phyloP scores from a whole-genome alignment of 2,797 vertebrate genomes.

The Clarias laeviceps region DNA sequence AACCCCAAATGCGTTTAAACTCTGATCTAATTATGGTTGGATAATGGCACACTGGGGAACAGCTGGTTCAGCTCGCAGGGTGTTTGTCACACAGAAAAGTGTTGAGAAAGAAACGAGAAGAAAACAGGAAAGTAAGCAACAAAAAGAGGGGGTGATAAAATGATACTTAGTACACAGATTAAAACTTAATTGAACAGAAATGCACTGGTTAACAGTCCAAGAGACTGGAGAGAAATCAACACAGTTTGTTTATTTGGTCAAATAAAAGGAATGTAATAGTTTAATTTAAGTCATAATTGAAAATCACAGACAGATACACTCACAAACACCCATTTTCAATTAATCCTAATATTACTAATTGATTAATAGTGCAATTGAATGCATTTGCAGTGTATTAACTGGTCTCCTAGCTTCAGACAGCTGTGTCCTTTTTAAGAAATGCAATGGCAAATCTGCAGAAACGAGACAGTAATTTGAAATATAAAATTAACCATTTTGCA shows the following conservation, averaged over 20 bases:
- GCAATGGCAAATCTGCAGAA: not conserved
- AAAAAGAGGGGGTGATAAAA: not conserved
- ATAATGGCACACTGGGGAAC: slow-evolving; percentile 26
- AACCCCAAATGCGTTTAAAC: slow-evolving; percentile 17
- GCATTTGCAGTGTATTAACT: not conserved
- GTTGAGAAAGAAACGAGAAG: not conserved
- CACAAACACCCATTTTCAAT: not conserved
- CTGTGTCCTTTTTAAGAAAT: not conserved
- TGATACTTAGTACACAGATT: not conserved
- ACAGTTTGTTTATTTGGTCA: not conserved
- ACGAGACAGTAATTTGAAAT: not conserved
- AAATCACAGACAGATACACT: not conserved
- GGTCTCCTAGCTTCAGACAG: not conserved
- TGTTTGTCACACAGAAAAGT: not conserved
- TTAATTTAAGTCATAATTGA: not conserved
- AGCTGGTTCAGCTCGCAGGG: not conserved
- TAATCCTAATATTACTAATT: not conserved
- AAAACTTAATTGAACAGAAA: no score
- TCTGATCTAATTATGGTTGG: slow-evolving; percentile 30
- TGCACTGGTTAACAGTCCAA: no score
- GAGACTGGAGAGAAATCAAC: not conserved
- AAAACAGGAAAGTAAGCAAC: not conserved
- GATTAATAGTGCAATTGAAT: not conserved
- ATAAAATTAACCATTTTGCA: not conserved
- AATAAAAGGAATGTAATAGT: not conserved